These are phyloP conservation scores for Plectropomus leopardus DNA, from an alignment of 2,113 vertebrate genomes.

Conservation along the genomic window DNA sequence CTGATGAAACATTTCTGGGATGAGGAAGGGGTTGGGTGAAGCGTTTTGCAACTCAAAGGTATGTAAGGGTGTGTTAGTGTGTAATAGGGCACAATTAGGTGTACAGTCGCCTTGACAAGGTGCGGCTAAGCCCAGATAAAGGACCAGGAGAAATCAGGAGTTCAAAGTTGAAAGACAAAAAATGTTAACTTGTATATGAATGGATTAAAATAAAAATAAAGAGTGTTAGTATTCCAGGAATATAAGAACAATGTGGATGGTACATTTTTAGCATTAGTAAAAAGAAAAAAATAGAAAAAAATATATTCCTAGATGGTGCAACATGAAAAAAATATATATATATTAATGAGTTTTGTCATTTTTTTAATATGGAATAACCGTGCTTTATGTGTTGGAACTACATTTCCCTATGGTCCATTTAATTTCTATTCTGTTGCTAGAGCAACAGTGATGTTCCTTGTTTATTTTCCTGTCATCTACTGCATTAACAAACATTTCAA, in stretches of 20 bases:
- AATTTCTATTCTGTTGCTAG: too few relatives aligned
- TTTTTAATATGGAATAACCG: not conserved
- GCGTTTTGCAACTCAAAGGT: not conserved
- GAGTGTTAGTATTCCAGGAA: too few relatives aligned
- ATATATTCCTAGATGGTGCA: not conserved
- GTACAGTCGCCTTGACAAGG: not conserved
- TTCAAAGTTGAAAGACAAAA: not conserved
- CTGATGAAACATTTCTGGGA: not conserved
- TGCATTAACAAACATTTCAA: too few relatives aligned
- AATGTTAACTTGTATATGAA: not conserved
- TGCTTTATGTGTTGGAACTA: not conserved
- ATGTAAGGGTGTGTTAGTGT: constrained; percentile 24
- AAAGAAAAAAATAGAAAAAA: not conserved
- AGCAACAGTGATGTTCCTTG: too few relatives aligned
- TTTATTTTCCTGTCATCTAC: too few relatives aligned
- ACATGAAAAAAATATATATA: not conserved
- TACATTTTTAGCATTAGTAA: not conserved
- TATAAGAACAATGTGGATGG: not conserved
- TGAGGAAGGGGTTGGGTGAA: not conserved
- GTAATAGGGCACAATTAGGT: not conserved
- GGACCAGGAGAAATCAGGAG: too few relatives aligned
- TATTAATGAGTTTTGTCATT: not conserved
- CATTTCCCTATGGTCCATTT: too few relatives aligned
- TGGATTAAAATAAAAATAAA: too few relatives aligned
- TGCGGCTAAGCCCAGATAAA: not conserved